Evolutionary conservation across 2,113 vertebrate species (phyloP).

Genomic region (Pseudorhombus dupliciocellatus): DNA sequence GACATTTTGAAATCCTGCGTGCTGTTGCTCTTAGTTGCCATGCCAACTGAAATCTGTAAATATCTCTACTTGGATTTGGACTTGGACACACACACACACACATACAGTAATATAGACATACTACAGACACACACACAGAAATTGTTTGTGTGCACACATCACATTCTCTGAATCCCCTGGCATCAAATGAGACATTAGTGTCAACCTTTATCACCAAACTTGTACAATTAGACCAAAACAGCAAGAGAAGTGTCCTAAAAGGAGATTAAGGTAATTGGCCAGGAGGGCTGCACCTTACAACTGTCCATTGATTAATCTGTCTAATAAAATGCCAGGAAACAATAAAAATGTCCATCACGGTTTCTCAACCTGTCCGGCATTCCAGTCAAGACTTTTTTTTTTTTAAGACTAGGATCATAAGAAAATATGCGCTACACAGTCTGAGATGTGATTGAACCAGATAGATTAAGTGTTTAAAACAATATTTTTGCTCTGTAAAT

Average conservation of each 20-base stretch:
- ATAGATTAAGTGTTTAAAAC: background rate
- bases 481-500: background rate
- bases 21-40: slow-evolving; percentile 80
- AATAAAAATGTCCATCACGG: background rate
- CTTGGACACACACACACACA: slow-evolving; percentile 4
- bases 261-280: background rate
- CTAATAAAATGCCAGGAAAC: background rate
- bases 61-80: slow-evolving; percentile 59
- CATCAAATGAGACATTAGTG: background rate
- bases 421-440: background rate
- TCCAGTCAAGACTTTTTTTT: too few relatives aligned
- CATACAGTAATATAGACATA: background rate
- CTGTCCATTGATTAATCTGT: background rate
- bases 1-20: slow-evolving; percentile 65
- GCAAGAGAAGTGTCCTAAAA: background rate
- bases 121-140: background rate
- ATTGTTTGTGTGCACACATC: background rate
- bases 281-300: background rate
- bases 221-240: background rate
- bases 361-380: background rate
- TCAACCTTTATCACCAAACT: background rate
- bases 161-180: background rate
- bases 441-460: background rate
- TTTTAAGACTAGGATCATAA: too few relatives aligned
- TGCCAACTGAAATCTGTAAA: slow-evolving; percentile 79